phyloP scores from a whole-genome alignment of 2,113 vertebrate genomes.

The Zosterops borbonicus region DNA sequence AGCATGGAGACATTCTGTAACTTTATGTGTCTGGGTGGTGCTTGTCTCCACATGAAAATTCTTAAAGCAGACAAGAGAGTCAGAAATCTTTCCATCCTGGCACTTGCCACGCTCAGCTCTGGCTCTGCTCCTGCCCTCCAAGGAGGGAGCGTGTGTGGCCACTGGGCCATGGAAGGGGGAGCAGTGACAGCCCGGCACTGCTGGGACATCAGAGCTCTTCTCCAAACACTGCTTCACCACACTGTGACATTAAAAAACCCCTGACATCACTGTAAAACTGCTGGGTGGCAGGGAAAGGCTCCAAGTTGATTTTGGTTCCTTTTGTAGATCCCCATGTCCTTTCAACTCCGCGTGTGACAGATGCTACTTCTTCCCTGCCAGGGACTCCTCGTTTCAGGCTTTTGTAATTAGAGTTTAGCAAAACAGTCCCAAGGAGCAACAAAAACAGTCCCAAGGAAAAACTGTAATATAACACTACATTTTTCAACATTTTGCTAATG shows the following conservation, averaged over 20 bases:
- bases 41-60: not conserved
- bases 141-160: not conserved
- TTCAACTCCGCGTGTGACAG: not conserved
- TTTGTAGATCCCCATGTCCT: not conserved
- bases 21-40: not conserved
- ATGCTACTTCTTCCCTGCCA: not conserved
- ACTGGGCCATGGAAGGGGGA: not conserved
- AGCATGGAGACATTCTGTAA: rapidly evolving
- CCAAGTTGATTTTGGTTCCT: not conserved
- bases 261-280: not conserved
- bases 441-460: not conserved
- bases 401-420: not conserved
- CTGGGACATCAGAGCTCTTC: not conserved
- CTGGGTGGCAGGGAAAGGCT: not conserved
- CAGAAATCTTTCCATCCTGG: not conserved
- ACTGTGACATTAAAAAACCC: not conserved
- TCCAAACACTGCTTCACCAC: not conserved
- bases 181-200: not conserved
- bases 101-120: rapidly evolving
- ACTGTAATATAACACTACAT: not conserved
- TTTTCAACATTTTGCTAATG: not conserved
- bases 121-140: not conserved
- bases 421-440: not conserved
- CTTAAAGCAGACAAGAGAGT: not conserved
- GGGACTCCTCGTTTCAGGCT: not conserved